Evolutionary conservation across 1,140 invertebrate genomes (phyloP).

Genomic region (Rhyzopertha dominica): DNA sequence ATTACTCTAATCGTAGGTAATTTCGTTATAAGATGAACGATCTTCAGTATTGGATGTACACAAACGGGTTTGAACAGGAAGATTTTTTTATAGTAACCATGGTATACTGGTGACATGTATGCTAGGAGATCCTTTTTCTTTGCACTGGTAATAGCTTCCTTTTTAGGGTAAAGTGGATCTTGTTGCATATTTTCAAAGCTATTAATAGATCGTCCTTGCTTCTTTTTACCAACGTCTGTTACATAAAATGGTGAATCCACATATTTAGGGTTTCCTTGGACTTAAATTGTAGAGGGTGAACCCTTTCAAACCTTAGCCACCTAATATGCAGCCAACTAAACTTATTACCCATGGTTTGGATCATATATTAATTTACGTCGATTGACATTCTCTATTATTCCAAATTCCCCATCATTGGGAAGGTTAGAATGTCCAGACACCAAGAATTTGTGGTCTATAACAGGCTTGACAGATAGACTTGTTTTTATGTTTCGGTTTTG

Average conservation of each 20-base stretch:
- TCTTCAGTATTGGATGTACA: no score
- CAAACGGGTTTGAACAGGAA: no score
- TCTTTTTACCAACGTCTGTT: slow-evolving; percentile 3
- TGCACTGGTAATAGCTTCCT: neutral
- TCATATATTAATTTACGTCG: no score
- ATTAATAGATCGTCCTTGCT: slow-evolving; percentile 3
- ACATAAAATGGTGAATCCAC: neutral
- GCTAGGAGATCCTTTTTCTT: slow-evolving; percentile 11
- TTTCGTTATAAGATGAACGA: no score
- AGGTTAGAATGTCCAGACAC: slow-evolving; percentile 10
- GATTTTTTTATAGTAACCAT: no score
- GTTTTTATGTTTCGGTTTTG: slow-evolving; percentile 20
- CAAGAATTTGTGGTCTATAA: slow-evolving; percentile 16
- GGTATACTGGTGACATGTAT: slow-evolving; percentile 10
- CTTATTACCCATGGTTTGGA: no score
- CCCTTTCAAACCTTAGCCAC: slow-evolving; percentile 9
- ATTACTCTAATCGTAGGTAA: no score
- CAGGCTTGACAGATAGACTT: neutral
- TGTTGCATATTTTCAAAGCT: no score
- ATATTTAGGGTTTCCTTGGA: slow-evolving; percentile 7
- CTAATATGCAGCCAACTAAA: slow-evolving; percentile 5
- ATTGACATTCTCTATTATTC: slow-evolving; percentile 1
- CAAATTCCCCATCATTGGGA: slow-evolving; percentile 15
- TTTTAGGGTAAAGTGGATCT: slow-evolving; percentile 5
- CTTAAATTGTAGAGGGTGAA: neutral